phyloP scores from a whole-genome alignment of 1,140 invertebrate species.

The Scaptodrosophila lebanonensis region DNA sequence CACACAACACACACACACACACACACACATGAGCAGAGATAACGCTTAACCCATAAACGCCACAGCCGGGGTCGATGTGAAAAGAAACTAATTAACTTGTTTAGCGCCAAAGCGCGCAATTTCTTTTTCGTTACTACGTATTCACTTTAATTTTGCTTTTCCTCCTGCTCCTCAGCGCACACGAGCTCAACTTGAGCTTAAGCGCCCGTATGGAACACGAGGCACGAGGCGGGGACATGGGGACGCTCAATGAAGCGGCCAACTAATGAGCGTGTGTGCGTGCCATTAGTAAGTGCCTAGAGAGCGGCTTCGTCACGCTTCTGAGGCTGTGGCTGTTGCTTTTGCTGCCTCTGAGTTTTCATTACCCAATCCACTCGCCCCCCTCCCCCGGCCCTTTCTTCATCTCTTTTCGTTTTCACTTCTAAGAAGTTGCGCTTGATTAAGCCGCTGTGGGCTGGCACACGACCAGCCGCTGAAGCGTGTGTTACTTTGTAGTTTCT shows the following conservation, averaged over 20 bases:
- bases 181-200: slow-evolving; percentile 40
- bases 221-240: too few species aligned
- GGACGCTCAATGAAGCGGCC: slow-evolving; percentile 10
- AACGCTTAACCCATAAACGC: slow-evolving; percentile 29
- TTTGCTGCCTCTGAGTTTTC: too few species aligned
- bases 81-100: slow-evolving; percentile 73
- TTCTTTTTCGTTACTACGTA: slow-evolving; percentile 16
- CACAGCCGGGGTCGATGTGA: slow-evolving; percentile 21
- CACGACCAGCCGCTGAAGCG: neutral
- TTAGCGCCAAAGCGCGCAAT: slow-evolving; percentile 57
- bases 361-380: too few species aligned
- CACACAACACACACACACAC: neutral
- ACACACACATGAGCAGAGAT: neutral
- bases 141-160: too few species aligned
- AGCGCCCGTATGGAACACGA: slow-evolving; percentile 11
- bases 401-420: slow-evolving; percentile 10
- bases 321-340: too few species aligned
- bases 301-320: too few species aligned
- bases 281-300: slow-evolving; percentile 1
- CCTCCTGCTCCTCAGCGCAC: too few species aligned
- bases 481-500: slow-evolving; percentile 12
- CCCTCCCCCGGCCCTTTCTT: too few species aligned
- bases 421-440: slow-evolving; percentile 45
- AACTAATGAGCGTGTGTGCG: slow-evolving; percentile 50
- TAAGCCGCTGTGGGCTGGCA: slow-evolving; percentile 42